Conservation (phyloP, 2,113 vertebrate genomes). For the Podilymbus podiceps region DNA sequence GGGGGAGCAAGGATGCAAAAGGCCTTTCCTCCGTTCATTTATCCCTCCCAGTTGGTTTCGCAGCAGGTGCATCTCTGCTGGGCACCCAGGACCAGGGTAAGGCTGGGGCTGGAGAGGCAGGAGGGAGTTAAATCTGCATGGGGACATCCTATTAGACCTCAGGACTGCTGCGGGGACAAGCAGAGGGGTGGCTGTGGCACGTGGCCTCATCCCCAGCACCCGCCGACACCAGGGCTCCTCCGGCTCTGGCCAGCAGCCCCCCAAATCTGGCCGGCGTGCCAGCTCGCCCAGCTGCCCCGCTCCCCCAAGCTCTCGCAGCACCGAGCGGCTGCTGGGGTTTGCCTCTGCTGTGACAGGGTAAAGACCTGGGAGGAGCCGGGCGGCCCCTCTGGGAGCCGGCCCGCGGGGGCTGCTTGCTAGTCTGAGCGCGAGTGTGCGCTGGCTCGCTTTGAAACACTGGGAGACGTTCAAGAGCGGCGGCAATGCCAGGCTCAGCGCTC, state of each 20-base stretch:
- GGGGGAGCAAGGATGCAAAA: not conserved
- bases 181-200: not conserved
- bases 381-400: not conserved
- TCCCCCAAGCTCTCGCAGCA: fast-evolving
- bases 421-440: fast-evolving
- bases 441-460: not conserved
- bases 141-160: not conserved
- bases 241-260: not conserved
- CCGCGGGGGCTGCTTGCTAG: not conserved
- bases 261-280: not conserved
- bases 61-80: not conserved
- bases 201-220: not conserved
- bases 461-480: not conserved
- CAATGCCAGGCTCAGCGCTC: not conserved
- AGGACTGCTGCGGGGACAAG: not conserved
- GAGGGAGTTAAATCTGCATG: not conserved
- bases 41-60: not conserved
- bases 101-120: not conserved
- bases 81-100: not conserved
- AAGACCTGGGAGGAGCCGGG: not conserved
- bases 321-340: not conserved
- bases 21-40: not conserved
- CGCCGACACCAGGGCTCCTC: not conserved
- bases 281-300: not conserved
- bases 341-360: not conserved